Base-by-base conservation (phyloP, 2,113 vertebrate species). In the Tichodroma muraria region DNA sequence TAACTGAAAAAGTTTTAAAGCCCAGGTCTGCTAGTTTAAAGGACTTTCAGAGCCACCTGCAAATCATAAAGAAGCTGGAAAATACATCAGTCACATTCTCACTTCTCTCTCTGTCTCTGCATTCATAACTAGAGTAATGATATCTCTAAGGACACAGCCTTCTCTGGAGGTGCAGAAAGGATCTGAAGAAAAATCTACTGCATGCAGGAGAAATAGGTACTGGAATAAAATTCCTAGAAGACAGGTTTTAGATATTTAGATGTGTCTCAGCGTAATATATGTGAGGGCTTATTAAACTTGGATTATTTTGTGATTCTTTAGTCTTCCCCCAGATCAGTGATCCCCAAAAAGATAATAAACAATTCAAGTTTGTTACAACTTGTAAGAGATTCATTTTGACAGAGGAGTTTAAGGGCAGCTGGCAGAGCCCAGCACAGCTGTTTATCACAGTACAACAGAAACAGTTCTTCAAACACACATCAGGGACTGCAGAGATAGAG, bases 391-490 rank as follows among this genome's bases (percentile, higher is more conserved):
- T 71, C 20, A 44, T 37, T 49, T 23, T 44, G 70, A 80, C 75
- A 89, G 61, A 65, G 44, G 40, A 60, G 49, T 53, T 80, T 45
- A 65, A 85, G 16, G 2, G 88, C 63, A 94, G 75, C 76, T 88
- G 81, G 71, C 88, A 90, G 38, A 93, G 76, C 79, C 53, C 65
- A 88, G 86, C 71, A 65, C 72, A 92, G 86, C 68, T 95, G 83
- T 94, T 94, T 83, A 92, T 93, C 89, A 85, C 10, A 69, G 75
- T n/a, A 85, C 54, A 93, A 64, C 90, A 95, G 82, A 56, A 88
- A 92, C 80, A 80, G 47, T 63, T 90, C 92, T 73, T 93, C 94
- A 95, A 88, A 75, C n/a, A 40, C 71, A 59, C 35, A 85, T 70
- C 59, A 85, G 33, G 56, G 35, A 66, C 56, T 83, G 37, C 57